These are phyloP conservation scores for Agrochola litura DNA, from an alignment of 2,888 invertebrate species.

Conservation along the genomic window DNA sequence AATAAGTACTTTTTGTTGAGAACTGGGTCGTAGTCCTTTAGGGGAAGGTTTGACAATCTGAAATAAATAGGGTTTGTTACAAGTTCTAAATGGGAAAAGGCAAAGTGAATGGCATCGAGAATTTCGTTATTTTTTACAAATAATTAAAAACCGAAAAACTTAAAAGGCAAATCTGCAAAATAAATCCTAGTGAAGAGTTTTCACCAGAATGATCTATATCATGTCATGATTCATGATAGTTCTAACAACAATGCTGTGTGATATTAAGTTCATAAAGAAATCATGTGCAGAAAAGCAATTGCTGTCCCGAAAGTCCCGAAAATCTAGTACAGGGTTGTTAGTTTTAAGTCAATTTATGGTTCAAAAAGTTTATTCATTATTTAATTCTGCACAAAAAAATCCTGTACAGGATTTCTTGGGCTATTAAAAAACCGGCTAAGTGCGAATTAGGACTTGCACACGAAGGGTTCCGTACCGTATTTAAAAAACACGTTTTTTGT, in stretches of 20 bases:
- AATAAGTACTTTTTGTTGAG: conserved; percentile 93
- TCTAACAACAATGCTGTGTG: background rate
- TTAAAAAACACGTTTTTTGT: no score
- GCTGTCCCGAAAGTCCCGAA: background rate
- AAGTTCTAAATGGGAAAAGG: conserved; percentile 5
- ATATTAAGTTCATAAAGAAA: background rate
- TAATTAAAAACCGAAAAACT: background rate
- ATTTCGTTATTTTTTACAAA: no score
- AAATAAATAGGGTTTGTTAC: conserved; percentile 57
- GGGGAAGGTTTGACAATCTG: conserved; percentile 91
- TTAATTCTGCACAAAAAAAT: background rate
- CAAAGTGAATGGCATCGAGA: background rate
- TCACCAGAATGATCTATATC: no score
- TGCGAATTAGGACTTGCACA: no score
- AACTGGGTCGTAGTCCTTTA: conserved; percentile 92
- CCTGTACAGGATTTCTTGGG: background rate
- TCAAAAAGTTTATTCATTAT: background rate
- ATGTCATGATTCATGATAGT: background rate
- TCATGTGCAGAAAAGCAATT: background rate
- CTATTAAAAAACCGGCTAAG: background rate
- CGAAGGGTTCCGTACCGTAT: no score
- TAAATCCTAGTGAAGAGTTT: background rate
- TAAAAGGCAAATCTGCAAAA: background rate
- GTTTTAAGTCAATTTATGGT: background rate
- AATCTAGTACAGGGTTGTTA: background rate